These are phyloP conservation scores for Phyllotreta cruciferae DNA, from an alignment of 2,888 invertebrate genomes.

Conservation along the genomic window DNA sequence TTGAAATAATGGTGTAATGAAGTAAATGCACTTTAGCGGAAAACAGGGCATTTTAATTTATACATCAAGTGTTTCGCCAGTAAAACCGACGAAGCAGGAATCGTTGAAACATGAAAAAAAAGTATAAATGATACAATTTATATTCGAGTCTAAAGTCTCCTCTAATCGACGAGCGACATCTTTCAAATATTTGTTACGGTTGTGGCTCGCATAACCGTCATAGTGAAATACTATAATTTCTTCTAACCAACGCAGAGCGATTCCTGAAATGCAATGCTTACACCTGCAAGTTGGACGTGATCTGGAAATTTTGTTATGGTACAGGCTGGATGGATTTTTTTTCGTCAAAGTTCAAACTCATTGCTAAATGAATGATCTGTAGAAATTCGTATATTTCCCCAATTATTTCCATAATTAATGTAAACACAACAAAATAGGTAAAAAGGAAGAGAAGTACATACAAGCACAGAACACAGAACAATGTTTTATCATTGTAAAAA, in stretches of 20 bases:
- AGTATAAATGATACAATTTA: slow-evolving; percentile 18
- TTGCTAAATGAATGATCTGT: background rate
- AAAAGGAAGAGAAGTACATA: too few relatives aligned
- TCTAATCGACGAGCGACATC: slow-evolving; percentile 23
- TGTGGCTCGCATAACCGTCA: slow-evolving; percentile 24
- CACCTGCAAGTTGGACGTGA: slow-evolving; percentile 24
- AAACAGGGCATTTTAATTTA: too few relatives aligned
- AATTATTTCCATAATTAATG: background rate
- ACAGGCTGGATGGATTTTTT: slow-evolving; percentile 11
- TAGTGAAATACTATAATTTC: slow-evolving; percentile 23
- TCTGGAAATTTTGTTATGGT: slow-evolving; percentile 7
- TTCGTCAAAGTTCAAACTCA: background rate
- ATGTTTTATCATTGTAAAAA: background rate
- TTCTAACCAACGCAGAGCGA: slow-evolving; percentile 16
- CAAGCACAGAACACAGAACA: background rate
- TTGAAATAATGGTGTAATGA: too few relatives aligned
- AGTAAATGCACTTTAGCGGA: too few relatives aligned
- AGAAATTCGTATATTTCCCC: background rate
- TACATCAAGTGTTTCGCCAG: too few relatives aligned
- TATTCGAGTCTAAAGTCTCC: slow-evolving; percentile 15
- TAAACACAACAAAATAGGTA: too few relatives aligned
- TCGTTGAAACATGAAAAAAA: background rate
- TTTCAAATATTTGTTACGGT: slow-evolving; percentile 27
- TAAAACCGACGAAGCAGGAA: too few relatives aligned
- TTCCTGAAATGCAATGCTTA: slow-evolving; percentile 20